Evolutionary conservation across 2,113 vertebrate species (phyloP), one percentile per base, ranked within the genome.

Genomic region (Petroica traversi): DNA sequence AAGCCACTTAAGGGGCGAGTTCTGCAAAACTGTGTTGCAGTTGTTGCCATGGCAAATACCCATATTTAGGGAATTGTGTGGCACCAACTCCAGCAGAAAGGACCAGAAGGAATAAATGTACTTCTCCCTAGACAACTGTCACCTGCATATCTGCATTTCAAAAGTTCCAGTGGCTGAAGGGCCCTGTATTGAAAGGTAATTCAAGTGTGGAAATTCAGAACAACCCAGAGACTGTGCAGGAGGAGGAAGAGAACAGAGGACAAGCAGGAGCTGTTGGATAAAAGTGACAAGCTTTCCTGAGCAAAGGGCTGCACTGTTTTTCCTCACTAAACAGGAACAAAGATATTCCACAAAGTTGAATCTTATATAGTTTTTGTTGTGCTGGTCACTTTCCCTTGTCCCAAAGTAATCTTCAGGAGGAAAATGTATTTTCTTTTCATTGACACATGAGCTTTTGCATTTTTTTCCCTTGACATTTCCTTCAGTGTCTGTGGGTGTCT

Each of bases 41-140:
- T 88, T 82, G 92, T 96, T 97, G 80, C 82, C 85, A 91, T 95
- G 91, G 95, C 85, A 95, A 96, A 94, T 91, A 80, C 58, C 92
- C 92, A 89, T 54, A 88, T 93, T 93, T 94, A 92, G 73, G 89
- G 76, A 95, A 76, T 85, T 83, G 77, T 62, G 46, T 76, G 88
- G 64, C 62, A 93, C 93, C 88, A 52, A 55, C 58, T 71, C 87
- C 5, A 90, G 41, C 34, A 22, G 68, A 74, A 87, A 64, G 46
- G 84, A 83, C 64, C 66, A 59, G 48, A 59, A 71, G 54, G 71
- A 73, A 63, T 52, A 77, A 95, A n/a, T 61, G 34, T 64, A 29
- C 64, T 88, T 89, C 33, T 88, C 31, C n/a, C 46, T 17, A 79
- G 69, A 51, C 58, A 58, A n/a, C 66, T 73, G 54, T 48, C 46